Base-by-base conservation (phyloP, 2,888 invertebrate genomes). In the Aphodius granarius region DNA sequence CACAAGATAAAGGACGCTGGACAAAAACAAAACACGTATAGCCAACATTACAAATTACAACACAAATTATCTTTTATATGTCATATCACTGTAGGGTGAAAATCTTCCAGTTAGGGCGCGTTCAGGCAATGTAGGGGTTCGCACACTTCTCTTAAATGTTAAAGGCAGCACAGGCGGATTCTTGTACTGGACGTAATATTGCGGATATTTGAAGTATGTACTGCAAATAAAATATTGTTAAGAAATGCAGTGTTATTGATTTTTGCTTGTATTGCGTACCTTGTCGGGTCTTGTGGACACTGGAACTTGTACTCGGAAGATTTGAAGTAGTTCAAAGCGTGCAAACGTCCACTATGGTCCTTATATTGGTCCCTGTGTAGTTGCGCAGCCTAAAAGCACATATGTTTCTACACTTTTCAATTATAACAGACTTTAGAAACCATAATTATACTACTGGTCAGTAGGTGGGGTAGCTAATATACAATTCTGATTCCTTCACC, bases 331-430 rank as follows among this genome's bases (percentile, higher is more conserved):
- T 87, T 82, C 66, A 92, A 82, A 0, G 91, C 91, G 84, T 92
- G 91, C 77, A 90, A 81, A 1, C 88, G 87, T 73, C 90, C 90
- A 1, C 89, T 86, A 77, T 89, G 89, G 65, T 92, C 91, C 84
- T 89, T 89, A 82, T 92, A 92, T 82, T 91, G 91, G 81, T 91
- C 90, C 76, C 92, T 87, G 78, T 91, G 90, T 43, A 89, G 85
- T 82, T 92, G 92, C 77, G 89, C 88, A 21, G 89, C 88, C 91
- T 92, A 83, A 20, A 81, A 79, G 72, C 16, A 2, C n/a, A n/a
- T n/a, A 63, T 15, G 15, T 63, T 63, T 63, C 15, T 63, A 63
- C 15, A 63, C 63, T 63, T 63, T 63, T 63, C 15, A 13, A n/a
- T n/a, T n/a, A n/a, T n/a, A n/a, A n/a, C n/a, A n/a, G n/a, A n/a